These are phyloP conservation scores for Apogon hyalosoma DNA, from an alignment of 2,797 vertebrate species.

Conservation along the genomic window DNA sequence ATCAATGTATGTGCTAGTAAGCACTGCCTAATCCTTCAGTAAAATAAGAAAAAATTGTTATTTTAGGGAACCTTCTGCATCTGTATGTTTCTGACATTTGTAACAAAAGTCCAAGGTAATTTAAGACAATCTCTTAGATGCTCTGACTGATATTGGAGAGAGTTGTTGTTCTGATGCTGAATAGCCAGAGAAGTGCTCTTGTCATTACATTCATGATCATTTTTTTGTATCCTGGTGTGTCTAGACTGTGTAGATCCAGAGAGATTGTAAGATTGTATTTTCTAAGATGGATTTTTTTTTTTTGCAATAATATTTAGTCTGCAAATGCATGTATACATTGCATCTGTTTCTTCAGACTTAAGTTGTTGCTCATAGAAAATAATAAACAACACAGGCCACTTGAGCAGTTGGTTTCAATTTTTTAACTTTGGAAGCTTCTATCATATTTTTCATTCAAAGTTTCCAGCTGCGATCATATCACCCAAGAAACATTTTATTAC, in stretches of 20 bases:
- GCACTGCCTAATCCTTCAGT: slow-evolving; percentile 6
- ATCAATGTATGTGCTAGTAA: slow-evolving; percentile 21
- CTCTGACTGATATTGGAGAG: not conserved
- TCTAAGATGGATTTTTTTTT: not conserved
- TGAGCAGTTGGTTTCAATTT: not conserved
- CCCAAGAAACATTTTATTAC: not conserved
- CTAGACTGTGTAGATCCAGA: not conserved
- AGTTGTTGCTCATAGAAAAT: not conserved
- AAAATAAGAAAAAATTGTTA: slow-evolving; percentile 16
- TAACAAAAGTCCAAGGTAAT: not conserved
- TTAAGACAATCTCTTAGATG: not conserved
- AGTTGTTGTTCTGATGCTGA: not conserved
- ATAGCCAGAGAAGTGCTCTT: not conserved
- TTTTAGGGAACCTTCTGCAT: slow-evolving; percentile 2
- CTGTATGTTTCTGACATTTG: not conserved
- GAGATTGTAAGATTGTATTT: not conserved
- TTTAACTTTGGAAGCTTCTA: not conserved
- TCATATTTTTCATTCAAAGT: not conserved
- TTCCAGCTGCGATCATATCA: slow-evolving; percentile 19
- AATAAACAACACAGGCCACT: not conserved
- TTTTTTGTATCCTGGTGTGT: not conserved
- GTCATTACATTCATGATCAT: not conserved
- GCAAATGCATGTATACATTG: not conserved
- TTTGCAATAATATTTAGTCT: not conserved
- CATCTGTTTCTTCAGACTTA: not conserved